A percentile compares a stretch with the other conserved stretches of the same genome.
These are phyloP conservation scores for Papilio demoleus DNA, from an alignment of 2,888 invertebrate species.

Conservation along the genomic window DNA sequence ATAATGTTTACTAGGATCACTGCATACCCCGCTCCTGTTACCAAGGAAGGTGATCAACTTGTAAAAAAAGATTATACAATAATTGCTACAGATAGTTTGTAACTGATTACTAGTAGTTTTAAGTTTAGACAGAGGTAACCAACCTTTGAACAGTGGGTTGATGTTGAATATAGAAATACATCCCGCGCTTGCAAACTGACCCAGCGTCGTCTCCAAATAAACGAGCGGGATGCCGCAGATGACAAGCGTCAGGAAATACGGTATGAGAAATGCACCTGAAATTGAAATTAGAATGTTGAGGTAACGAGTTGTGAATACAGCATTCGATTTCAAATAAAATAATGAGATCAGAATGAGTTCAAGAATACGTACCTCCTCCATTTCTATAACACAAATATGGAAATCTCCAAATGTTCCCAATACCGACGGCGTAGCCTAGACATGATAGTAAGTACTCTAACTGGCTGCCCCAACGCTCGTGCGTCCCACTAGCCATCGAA, in stretches of 20 bases:
- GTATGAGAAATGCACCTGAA: constrained; percentile 93
- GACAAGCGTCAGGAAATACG: constrained; percentile 91
- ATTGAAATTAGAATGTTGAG: no score
- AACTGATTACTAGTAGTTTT: neutral
- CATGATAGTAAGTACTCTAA: constrained; percentile 91
- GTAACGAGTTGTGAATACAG: no score
- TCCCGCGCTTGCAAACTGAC: constrained; percentile 93
- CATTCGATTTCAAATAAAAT: no score
- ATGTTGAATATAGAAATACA: constrained; percentile 92
- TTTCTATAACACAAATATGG: constrained; percentile 94
- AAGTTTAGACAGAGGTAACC: constrained; percentile 29
- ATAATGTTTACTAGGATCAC: constrained; percentile 91
- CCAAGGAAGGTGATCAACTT: neutral
- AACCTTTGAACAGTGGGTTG: constrained; percentile 94
- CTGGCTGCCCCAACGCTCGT: constrained; percentile 89
- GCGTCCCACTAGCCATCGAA: constrained; percentile 66
- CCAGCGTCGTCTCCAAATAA: constrained; percentile 93
- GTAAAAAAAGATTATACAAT: neutral
- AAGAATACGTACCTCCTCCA: constrained; percentile 87
- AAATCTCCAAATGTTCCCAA: constrained; percentile 94
- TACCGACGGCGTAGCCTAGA: constrained; percentile 92
- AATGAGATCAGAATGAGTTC: neutral
- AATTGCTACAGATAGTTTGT: neutral
- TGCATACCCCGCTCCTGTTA: constrained; percentile 92
- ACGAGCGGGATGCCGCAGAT: constrained; percentile 94